These are phyloP conservation scores for Patiria pectinifera DNA, from an alignment of 53 echinoderm and acorn worm species.

Conservation along the genomic window DNA sequence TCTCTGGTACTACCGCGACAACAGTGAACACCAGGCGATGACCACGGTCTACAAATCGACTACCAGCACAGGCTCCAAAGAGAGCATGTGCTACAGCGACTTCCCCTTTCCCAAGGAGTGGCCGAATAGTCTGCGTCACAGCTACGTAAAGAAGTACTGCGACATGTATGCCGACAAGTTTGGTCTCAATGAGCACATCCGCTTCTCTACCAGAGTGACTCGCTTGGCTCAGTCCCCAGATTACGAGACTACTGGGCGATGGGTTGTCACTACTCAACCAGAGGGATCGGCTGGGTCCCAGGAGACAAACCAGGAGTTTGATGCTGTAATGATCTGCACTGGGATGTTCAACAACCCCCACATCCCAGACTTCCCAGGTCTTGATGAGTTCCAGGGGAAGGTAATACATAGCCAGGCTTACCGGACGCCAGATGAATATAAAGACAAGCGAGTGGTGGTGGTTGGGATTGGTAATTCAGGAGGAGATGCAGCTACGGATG, in stretches of 20 bases:
- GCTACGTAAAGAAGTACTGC: conserved; percentile 60
- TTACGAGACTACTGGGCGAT: conserved; percentile 76
- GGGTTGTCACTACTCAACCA: conserved; percentile 69
- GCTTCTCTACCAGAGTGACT: conserved; percentile 61
- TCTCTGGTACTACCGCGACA: conserved; percentile 78
- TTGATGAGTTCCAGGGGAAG: conserved; percentile 80
- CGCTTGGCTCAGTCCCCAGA: conserved; percentile 71
- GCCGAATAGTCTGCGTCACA: conserved; percentile 69
- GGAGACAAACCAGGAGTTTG: conserved; percentile 56
- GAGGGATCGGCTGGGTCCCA: conserved; percentile 12
- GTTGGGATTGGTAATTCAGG: conserved; percentile 89
- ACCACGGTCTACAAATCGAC: conserved; percentile 72
- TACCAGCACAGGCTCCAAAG: conserved; percentile 79
- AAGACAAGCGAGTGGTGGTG: conserved; percentile 81
- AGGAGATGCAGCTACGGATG: conserved; percentile 82
- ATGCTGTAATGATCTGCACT: conserved; percentile 82
- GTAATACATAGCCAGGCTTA: conserved; percentile 85
- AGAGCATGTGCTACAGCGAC: conserved; percentile 83
- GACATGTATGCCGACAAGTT: conserved; percentile 81
- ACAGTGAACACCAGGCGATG: conserved; percentile 2
- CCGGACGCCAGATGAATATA: conserved; percentile 61
- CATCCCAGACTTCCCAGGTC: conserved; percentile 73
- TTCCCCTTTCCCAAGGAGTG: conserved; percentile 82
- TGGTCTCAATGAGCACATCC: conserved; percentile 70
- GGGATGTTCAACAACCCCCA: conserved; percentile 81